Conservation (phyloP, 1,140 invertebrate species). For the Watersipora subatra region DNA sequence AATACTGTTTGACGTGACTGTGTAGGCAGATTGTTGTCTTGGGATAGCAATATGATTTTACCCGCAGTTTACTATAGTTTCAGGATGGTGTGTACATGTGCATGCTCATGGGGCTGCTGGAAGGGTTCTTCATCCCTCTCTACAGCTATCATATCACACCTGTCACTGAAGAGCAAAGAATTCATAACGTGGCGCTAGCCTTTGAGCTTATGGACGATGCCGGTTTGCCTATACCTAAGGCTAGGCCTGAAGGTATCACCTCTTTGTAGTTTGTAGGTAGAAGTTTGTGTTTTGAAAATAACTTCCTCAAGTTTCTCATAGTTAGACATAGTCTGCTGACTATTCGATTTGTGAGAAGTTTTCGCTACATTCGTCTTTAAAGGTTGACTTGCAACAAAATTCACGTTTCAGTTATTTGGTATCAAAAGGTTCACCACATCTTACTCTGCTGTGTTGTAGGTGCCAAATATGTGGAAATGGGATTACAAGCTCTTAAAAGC, state of each 20-base stretch:
- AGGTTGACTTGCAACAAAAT: neutral
- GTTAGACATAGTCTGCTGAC: neutral
- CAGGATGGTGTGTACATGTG: constrained; percentile 93
- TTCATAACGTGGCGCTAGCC: constrained; percentile 89
- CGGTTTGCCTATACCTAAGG: constrained; percentile 85
- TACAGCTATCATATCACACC: constrained; percentile 86
- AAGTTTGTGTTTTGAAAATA: neutral
- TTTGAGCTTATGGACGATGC: constrained; percentile 97
- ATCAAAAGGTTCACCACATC: too few species aligned
- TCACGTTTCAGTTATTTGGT: neutral
- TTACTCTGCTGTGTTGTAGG: too few species aligned
- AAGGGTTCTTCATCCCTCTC: constrained; percentile 96
- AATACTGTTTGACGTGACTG: too few species aligned
- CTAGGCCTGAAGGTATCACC: constrained; percentile 71
- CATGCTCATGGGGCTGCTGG: constrained; percentile 83
- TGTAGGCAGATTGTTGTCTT: too few species aligned
- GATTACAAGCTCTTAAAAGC: too few species aligned
- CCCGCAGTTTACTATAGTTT: constrained; percentile 47
- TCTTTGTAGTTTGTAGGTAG: neutral
- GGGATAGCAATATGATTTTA: too few species aligned
- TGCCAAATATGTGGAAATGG: too few species aligned
- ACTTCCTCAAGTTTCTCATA: neutral
- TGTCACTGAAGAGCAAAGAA: constrained; percentile 44
- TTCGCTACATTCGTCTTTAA: too few species aligned
- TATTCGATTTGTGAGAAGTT: neutral